Conservation (phyloP, 2,797 vertebrate genomes). For the Epinephelus coioides region DNA sequence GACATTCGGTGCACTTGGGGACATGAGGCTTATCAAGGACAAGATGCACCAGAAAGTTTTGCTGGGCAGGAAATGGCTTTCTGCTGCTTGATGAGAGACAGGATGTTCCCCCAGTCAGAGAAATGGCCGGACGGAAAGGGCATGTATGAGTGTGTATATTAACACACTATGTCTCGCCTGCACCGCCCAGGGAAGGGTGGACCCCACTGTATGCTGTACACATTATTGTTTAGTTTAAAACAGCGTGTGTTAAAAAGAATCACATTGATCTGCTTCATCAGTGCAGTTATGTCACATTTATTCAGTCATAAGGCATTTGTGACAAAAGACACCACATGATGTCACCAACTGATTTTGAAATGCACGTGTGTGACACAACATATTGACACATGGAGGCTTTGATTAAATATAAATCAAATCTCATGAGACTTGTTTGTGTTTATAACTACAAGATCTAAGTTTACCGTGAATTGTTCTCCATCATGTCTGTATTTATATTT, state of each 20-base stretch:
- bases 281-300: neutral
- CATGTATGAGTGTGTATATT: slow-evolving; percentile 43
- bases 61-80: slow-evolving; percentile 51
- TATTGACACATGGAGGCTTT: neutral
- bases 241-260: neutral
- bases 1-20: neutral
- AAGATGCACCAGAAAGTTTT: slow-evolving; percentile 9
- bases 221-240: slow-evolving; percentile 49
- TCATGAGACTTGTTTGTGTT: neutral
- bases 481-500: slow-evolving; percentile 17
- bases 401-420: neutral
- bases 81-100: slow-evolving; percentile 49
- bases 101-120: slow-evolving; percentile 65
- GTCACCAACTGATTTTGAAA: neutral
- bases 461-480: neutral
- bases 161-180: slow-evolving; percentile 21
- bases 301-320: neutral
- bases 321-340: neutral
- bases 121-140: slow-evolving; percentile 70
- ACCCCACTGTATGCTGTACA: slow-evolving; percentile 44
- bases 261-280: neutral
- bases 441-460: neutral
- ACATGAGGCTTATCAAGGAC: neutral
- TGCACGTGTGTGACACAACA: neutral
- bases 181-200: slow-evolving; percentile 67